Evolutionary conservation across 2,797 vertebrate species (phyloP).

Genomic region (Pseudopleuronectes americanus): DNA sequence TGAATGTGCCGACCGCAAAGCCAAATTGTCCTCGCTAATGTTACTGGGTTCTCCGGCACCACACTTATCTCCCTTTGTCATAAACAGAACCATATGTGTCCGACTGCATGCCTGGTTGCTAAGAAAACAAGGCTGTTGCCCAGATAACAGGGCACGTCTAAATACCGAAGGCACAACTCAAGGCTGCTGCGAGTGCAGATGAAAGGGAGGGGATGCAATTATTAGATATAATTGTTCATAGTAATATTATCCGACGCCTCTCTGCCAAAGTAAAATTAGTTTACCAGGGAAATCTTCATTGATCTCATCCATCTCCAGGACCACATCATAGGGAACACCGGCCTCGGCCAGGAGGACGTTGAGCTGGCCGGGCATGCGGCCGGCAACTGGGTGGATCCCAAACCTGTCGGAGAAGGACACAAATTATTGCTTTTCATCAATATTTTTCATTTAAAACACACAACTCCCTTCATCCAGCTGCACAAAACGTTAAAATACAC

Average conservation of each 20-base stretch:
- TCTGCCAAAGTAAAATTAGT: constrained; percentile 29
- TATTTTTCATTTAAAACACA: neutral
- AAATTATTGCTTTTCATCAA: neutral
- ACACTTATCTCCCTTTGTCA: constrained; percentile 57
- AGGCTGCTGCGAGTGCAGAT: constrained; percentile 49
- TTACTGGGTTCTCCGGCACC: constrained; percentile 34
- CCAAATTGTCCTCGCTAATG: constrained; percentile 15
- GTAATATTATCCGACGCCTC: constrained; percentile 18
- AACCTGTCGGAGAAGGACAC: constrained; percentile 72
- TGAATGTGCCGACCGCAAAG: constrained; percentile 2
- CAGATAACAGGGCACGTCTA: constrained; percentile 66
- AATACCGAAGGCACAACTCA: constrained; percentile 60
- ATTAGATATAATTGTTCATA: constrained; percentile 34
- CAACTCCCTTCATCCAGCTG: neutral
- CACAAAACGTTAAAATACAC: neutral
- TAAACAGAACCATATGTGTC: constrained; percentile 79
- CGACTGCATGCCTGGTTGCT: constrained; percentile 60
- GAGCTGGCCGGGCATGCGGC: constrained; percentile 87
- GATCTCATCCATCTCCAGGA: constrained; percentile 90
- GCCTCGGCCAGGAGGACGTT: constrained; percentile 87
- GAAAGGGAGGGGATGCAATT: constrained; percentile 37
- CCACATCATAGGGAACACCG: constrained; percentile 86
- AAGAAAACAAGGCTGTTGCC: constrained; percentile 70
- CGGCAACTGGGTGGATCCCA: constrained; percentile 88
- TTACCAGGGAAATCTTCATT: constrained; percentile 88